These are phyloP conservation scores for Drosophila orosa DNA, from an alignment of 1,140 invertebrate genomes.

Conservation along the genomic window DNA sequence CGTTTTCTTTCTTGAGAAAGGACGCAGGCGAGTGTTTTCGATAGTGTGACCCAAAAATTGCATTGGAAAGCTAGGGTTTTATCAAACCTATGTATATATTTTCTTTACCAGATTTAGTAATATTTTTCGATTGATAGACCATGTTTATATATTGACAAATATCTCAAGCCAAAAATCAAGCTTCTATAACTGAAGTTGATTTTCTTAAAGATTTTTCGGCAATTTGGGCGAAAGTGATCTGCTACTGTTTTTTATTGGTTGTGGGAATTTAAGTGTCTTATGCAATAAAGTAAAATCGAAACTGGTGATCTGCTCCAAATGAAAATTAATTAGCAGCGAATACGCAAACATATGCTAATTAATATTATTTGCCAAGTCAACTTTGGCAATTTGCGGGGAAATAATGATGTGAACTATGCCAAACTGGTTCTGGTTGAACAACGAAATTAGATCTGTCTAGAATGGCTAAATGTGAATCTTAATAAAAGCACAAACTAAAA, in stretches of 20 bases:
- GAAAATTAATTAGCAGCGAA: slow-evolving; percentile 36
- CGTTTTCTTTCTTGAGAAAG: too few species aligned
- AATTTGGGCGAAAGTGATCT: slow-evolving; percentile 1
- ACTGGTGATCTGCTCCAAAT: slow-evolving; percentile 3
- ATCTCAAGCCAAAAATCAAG: background rate
- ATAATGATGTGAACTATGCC: slow-evolving; percentile 17
- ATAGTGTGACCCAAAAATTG: too few species aligned
- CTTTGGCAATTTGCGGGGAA: slow-evolving; percentile 17
- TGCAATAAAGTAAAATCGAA: slow-evolving; percentile 37
- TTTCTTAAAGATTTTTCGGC: background rate
- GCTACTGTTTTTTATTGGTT: slow-evolving; percentile 12
- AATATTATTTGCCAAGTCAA: slow-evolving; percentile 33
- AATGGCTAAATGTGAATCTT: background rate
- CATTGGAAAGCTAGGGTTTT: too few species aligned
- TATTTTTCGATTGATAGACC: too few species aligned
- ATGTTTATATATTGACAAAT: too few species aligned
- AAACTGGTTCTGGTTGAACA: slow-evolving; percentile 10
- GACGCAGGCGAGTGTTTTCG: too few species aligned
- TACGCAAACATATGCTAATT: slow-evolving; percentile 26
- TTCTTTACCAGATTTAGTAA: too few species aligned
- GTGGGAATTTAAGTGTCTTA: slow-evolving; percentile 12
- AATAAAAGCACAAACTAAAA: background rate
- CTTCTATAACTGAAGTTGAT: background rate
- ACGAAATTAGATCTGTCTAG: background rate
- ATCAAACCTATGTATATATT: too few species aligned